Conservation (phyloP, 2,797 vertebrate species). For the Orientallactaga sibirica region DNA sequence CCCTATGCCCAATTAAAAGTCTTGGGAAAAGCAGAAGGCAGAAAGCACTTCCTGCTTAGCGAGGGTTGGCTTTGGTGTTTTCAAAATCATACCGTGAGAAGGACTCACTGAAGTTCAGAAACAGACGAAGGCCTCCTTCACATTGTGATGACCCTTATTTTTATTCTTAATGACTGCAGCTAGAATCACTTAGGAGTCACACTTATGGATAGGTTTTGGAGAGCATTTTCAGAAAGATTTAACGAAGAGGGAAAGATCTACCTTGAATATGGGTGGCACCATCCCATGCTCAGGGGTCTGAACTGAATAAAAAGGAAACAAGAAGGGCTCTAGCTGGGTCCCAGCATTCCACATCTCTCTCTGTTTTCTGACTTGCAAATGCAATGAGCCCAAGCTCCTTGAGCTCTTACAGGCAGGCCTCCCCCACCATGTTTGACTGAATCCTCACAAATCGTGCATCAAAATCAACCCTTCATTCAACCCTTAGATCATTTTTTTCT, state of each 20-base stretch:
- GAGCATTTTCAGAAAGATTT: neutral
- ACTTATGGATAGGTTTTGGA: neutral
- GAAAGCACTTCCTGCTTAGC: neutral
- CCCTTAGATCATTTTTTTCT: too few relatives aligned
- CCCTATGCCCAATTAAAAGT: neutral
- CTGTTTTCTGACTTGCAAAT: neutral
- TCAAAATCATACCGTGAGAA: neutral
- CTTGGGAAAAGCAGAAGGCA: neutral
- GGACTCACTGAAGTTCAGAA: neutral
- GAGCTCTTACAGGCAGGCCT: neutral
- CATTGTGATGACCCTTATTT: neutral
- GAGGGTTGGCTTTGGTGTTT: conserved; percentile 5
- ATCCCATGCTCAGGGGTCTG: neutral
- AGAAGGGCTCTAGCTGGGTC: neutral
- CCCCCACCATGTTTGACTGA: neutral
- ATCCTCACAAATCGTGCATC: neutral
- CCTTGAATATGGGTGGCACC: neutral
- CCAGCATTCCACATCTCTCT: neutral
- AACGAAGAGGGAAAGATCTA: neutral
- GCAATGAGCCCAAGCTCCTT: neutral
- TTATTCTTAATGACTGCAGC: neutral
- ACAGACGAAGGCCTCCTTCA: neutral
- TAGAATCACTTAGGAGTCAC: neutral
- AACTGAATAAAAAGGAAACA: neutral
- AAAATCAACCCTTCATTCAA: neutral